A percentile compares a stretch with the other conserved stretches of the same genome.
These are phyloP conservation scores for Sycophaga agraensis DNA, from an alignment of 1,140 invertebrate genomes.

Conservation along the genomic window DNA sequence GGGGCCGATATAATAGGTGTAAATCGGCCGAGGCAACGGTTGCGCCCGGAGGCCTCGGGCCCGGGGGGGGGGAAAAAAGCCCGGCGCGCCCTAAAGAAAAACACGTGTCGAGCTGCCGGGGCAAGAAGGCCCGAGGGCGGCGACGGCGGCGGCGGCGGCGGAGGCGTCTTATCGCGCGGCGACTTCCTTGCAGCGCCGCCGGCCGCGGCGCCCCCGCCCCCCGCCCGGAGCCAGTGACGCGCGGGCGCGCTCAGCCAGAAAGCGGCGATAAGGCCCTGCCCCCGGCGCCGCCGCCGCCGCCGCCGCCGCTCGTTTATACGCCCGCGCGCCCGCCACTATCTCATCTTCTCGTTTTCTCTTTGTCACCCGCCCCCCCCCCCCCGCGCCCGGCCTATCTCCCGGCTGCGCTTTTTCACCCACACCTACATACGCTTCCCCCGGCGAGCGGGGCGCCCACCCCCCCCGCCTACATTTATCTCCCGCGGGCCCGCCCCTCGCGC, in stretches of 20 bases:
- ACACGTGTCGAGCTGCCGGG: neutral
- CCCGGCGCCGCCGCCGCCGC: slow-evolving; percentile 30
- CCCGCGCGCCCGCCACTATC: slow-evolving; percentile 24
- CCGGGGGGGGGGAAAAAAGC: neutral
- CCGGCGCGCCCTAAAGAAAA: neutral
- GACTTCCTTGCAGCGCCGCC: slow-evolving; percentile 12
- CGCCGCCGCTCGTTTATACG: slow-evolving; percentile 38
- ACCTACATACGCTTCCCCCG: slow-evolving; percentile 19
- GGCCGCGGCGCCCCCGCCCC: neutral
- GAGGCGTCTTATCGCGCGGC: slow-evolving; percentile 29
- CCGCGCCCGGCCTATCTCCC: slow-evolving; percentile 8
- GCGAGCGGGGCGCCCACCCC: no score
- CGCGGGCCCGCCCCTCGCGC: no score
- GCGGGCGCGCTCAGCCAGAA: slow-evolving; percentile 53
- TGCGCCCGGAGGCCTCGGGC: neutral
- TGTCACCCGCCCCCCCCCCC: slow-evolving; percentile 5
- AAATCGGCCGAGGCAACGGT: no score
- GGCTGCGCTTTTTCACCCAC: slow-evolving; percentile 18
- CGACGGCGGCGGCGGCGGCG: neutral
- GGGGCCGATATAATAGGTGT: no score
- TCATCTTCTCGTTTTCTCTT: slow-evolving; percentile 27
- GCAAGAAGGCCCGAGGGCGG: slow-evolving; percentile 14
- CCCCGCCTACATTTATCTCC: no score
- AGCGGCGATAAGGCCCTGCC: slow-evolving; percentile 54
- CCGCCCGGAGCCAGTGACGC: slow-evolving; percentile 37